These are phyloP conservation scores for Kryptolebias marmoratus DNA, from an alignment of 2,113 vertebrate genomes.

Conservation along the genomic window DNA sequence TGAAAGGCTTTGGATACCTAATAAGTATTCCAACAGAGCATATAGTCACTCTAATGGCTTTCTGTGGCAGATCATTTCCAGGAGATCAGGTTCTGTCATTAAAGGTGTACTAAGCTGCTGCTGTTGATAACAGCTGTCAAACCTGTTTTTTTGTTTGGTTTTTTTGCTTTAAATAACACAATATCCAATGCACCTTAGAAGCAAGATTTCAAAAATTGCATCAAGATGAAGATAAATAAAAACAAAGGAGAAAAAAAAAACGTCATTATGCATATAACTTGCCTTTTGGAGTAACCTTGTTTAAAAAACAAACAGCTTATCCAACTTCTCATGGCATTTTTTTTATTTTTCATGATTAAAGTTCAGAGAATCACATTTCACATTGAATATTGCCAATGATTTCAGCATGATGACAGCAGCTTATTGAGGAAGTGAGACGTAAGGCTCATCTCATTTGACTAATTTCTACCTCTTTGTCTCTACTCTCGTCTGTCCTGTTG, in stretches of 20 bases:
- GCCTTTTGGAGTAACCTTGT: not conserved
- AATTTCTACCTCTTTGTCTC: not conserved
- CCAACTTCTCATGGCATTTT: not conserved
- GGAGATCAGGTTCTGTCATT: slow-evolving; percentile 9
- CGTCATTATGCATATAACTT: not conserved
- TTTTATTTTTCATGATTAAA: not conserved
- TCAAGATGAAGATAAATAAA: not conserved
- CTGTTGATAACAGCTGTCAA: not conserved
- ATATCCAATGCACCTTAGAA: not conserved
- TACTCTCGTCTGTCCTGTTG: not conserved
- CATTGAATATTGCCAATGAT: not conserved
- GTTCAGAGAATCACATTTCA: not conserved
- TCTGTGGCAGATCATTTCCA: not conserved
- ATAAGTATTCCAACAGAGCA: slow-evolving; percentile 1
- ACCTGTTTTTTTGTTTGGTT: not conserved
- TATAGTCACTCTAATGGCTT: slow-evolving; percentile 1
- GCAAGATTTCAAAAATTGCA: not conserved
- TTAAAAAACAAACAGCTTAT: not conserved
- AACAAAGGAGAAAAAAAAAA: not conserved
- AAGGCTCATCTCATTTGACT: not conserved
- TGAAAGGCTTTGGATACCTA: slow-evolving; percentile 4
- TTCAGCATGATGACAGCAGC: not conserved
- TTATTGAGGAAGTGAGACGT: not conserved
- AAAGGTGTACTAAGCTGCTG: not conserved
- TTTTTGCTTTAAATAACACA: not conserved